Evolutionary conservation across 2,888 invertebrate species (phyloP).

Genomic region (Drosophila formosana): DNA sequence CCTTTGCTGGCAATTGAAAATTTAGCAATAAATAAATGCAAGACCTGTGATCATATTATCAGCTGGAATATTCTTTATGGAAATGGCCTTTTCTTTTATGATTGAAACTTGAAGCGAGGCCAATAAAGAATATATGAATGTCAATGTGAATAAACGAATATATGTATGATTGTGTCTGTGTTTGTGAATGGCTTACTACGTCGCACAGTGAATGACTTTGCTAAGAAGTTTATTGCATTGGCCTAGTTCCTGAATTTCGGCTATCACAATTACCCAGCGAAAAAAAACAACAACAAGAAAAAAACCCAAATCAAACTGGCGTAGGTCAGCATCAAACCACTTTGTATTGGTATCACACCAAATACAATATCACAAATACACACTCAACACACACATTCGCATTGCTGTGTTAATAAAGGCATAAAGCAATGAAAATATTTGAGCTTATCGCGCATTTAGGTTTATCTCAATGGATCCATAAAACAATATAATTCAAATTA

Average conservation of each 20-base stretch:
- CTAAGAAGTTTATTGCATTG: conserved; percentile 39
- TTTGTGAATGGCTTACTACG: conserved; percentile 16
- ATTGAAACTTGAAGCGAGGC: conserved; percentile 27
- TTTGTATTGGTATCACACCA: conserved; percentile 40
- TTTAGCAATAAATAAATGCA: conserved; percentile 24
- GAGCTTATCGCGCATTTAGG: conserved; percentile 34
- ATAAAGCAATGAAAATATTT: conserved; percentile 30
- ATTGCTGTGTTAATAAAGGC: conserved; percentile 20
- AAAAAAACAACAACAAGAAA: no score
- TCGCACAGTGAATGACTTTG: conserved; percentile 20
- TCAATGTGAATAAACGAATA: background rate
- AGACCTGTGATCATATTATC: conserved; percentile 17
- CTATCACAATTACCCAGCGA: conserved; percentile 20
- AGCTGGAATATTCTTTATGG: conserved; percentile 8
- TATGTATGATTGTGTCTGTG: conserved; percentile 11
- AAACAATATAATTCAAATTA: conserved; percentile 30
- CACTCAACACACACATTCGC: background rate
- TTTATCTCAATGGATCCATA: conserved; percentile 30
- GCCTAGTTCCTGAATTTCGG: conserved; percentile 32
- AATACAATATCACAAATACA: background rate
- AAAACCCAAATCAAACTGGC: conserved; percentile 49
- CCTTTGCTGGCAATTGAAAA: conserved; percentile 30
- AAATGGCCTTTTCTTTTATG: conserved; percentile 31
- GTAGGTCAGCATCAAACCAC: conserved; percentile 69
- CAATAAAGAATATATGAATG: conserved; percentile 24